Conservation (phyloP, 1,140 invertebrate genomes). For the Drosophila sp. region DNA sequence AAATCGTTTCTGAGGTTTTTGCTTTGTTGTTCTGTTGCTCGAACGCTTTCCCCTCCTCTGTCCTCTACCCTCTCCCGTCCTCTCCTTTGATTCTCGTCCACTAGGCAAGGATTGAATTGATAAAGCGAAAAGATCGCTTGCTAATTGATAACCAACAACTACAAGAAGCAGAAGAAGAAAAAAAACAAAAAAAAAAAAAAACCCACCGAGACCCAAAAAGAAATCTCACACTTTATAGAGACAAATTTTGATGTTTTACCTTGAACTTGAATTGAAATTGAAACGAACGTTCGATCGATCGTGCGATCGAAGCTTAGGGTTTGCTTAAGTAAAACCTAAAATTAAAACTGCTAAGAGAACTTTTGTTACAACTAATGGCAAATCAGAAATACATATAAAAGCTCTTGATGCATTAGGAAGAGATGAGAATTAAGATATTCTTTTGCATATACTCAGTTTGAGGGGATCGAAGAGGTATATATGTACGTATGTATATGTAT, state of each 20-base stretch:
- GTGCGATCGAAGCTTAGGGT: neutral
- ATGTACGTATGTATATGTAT: neutral
- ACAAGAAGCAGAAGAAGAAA: neutral
- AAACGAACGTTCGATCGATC: constrained; percentile 9
- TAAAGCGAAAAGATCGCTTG: constrained; percentile 4
- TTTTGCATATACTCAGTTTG: too few relatives aligned
- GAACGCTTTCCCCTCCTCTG: neutral
- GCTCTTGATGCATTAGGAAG: too few relatives aligned
- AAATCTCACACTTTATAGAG: constrained; percentile 56
- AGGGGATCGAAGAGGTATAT: neutral
- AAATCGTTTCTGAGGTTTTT: constrained; percentile 35
- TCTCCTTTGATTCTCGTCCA: neutral
- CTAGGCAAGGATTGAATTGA: constrained; percentile 12
- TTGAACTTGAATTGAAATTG: constrained; percentile 56
- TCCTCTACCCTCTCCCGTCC: neutral
- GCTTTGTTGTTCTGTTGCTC: constrained; percentile 1
- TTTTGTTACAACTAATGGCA: too few relatives aligned
- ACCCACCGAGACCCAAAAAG: constrained; percentile 12
- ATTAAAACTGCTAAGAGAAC: neutral
- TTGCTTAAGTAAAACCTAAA: neutral
- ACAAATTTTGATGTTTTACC: constrained; percentile 49
- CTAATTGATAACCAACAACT: constrained; percentile 12
- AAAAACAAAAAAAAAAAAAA: constrained; percentile 28
- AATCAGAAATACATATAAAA: too few relatives aligned
- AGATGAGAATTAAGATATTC: too few relatives aligned